Percentiles rank a stretch among this genome's conserved stretches.
Conservation (phyloP, 2,888 invertebrate species). For the Adineta ricciae region DNA sequence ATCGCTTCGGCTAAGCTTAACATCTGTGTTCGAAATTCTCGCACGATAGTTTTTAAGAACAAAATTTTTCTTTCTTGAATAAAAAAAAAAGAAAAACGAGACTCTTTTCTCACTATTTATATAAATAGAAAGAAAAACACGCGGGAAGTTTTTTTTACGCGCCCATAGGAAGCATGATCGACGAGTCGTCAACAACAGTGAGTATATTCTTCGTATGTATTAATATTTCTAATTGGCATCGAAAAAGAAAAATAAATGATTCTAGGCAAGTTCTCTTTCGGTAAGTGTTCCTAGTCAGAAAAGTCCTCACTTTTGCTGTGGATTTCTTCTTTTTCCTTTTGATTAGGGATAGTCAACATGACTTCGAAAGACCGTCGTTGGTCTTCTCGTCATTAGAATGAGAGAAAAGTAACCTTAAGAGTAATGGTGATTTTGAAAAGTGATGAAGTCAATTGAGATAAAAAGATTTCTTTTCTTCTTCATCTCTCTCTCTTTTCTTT, state of each 20-base stretch:
- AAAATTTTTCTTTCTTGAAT: background rate
- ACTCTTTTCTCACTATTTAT: background rate
- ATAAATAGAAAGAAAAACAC: background rate
- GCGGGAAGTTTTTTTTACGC: background rate
- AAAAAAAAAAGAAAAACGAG: background rate
- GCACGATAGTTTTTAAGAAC: background rate
- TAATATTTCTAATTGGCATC: background rate
- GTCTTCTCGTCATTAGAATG: too few species aligned
- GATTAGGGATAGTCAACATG: too few species aligned
- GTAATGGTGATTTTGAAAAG: background rate
- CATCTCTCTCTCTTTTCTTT: background rate
- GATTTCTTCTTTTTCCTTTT: background rate
- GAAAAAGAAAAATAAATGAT: background rate
- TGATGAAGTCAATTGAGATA: background rate
- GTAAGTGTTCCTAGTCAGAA: background rate
- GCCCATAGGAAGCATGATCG: background rate
- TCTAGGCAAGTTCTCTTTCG: background rate
- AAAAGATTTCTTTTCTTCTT: background rate
- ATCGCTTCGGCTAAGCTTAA: background rate
- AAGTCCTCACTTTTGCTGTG: background rate
- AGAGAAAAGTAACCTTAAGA: background rate
- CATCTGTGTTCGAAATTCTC: background rate
- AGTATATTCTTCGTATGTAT: background rate
- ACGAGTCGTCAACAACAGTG: background rate
- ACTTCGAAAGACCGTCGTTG: too few species aligned